Evolutionary conservation across 2,888 invertebrate genomes (phyloP).

Genomic region (Resseliella maxima): DNA sequence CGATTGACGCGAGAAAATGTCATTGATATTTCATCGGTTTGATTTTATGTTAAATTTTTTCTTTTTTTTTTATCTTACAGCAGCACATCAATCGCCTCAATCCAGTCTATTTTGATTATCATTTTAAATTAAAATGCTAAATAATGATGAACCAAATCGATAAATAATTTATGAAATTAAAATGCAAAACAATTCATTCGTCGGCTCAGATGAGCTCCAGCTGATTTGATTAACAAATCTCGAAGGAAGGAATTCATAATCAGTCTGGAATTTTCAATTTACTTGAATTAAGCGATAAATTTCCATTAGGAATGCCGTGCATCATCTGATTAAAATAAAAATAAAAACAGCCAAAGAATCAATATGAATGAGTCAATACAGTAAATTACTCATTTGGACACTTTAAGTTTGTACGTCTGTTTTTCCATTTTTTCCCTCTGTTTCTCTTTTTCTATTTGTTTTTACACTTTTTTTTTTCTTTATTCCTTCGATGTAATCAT

Average conservation of each 20-base stretch:
- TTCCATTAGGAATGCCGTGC: neutral
- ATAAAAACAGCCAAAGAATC: neutral
- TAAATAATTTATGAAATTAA: neutral
- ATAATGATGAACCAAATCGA: neutral
- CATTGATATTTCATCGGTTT: slow-evolving; percentile 38
- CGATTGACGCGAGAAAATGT: too few species aligned
- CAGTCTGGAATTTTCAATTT: neutral
- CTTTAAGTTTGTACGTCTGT: neutral
- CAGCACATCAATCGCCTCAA: too few species aligned
- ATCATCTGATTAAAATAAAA: neutral
- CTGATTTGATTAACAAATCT: neutral
- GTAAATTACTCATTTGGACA: neutral
- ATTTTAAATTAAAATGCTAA: neutral
- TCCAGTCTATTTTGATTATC: neutral
- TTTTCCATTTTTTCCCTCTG: too few species aligned
- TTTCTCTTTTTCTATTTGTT: too few species aligned
- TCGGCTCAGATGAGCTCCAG: neutral
- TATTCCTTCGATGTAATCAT: too few species aligned
- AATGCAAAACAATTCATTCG: neutral
- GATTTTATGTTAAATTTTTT: too few species aligned
- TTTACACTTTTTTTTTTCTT: too few species aligned
- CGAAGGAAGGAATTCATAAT: neutral
- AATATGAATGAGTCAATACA: neutral
- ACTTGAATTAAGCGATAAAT: neutral
- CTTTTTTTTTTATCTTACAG: too few species aligned